phyloP scores from a whole-genome alignment of 1,140 invertebrate species.

The Drosophila nigromelanica region DNA sequence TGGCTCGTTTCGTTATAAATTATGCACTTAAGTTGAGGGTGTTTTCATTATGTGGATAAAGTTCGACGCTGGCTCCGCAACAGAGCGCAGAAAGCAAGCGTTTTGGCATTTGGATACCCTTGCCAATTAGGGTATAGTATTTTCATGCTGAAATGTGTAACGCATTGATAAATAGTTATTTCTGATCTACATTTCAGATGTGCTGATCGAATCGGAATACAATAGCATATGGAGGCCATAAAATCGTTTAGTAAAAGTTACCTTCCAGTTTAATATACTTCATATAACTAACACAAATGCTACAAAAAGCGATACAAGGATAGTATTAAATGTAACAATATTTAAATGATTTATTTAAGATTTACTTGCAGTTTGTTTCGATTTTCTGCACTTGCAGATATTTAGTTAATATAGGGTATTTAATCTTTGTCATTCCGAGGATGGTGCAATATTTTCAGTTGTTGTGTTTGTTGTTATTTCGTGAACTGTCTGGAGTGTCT shows the following conservation, averaged over 20 bases:
- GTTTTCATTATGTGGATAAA: constrained; percentile 80
- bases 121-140: too few relatives aligned
- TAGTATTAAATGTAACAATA: too few relatives aligned
- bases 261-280: not conserved
- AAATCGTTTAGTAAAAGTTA: too few relatives aligned
- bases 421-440: not conserved
- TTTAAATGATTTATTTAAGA: too few relatives aligned
- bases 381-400: too few relatives aligned
- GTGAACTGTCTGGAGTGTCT: constrained; percentile 45
- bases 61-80: constrained; percentile 50
- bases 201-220: too few relatives aligned
- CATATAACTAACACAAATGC: too few relatives aligned
- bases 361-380: too few relatives aligned
- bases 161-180: not conserved
- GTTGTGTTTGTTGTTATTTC: constrained; percentile 23
- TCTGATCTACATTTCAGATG: too few relatives aligned
- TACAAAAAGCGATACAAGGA: too few relatives aligned
- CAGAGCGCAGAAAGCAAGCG: constrained; percentile 13
- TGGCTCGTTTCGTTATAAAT: constrained; percentile 75
- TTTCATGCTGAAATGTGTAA: not conserved
- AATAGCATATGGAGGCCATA: too few relatives aligned
- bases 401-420: constrained; percentile 1
- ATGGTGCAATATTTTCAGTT: constrained; percentile 21
- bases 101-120: constrained; percentile 42
- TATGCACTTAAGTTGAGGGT: constrained; percentile 82